Evolutionary conservation across 1,140 invertebrate genomes (phyloP), one percentile per base, ranked within the genome.

Genomic region (Carcinoscorpius rotundicauda): DNA sequence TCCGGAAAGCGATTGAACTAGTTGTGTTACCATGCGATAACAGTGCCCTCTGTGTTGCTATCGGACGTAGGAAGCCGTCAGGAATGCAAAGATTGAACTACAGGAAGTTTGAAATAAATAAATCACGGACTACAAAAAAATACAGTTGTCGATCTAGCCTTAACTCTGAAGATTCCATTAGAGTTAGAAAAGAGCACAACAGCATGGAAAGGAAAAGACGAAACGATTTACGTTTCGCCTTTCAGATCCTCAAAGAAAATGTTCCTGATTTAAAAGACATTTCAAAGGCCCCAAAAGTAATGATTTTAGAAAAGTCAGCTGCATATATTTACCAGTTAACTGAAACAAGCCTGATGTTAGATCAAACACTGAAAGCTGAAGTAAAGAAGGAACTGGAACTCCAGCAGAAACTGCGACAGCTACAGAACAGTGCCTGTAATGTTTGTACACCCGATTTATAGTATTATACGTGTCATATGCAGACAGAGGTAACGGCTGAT

Each of bases 201-300:
- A 86, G 88, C 71, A 90, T 93, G 86, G 91, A 95, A 76, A 81
- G 91, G 9, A 85, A 89, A 75, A 81, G 91, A 64, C 83, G 91
- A 65, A 87, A 92, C 70, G 88, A 91, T 63, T 81, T 93, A 57
- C 86, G 89, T 29, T 64, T 6, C 72, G 81, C 86, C 5, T 93
- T 93, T 74, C 88, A 91, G 64, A 82, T 85, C 52, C 81, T 94
- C 48, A 84, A 89, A 68, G 79, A 82, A 49, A 80, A 87, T 56
- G 86, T 95, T 51, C 91, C 91, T 1, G 83, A 84, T 6, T 82
- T 93, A 4, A 77, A 81, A 66, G 82, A 84, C 66, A 87, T 88
- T 72, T 86, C 89, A 69, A 84, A 87, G 60, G 87, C 89, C 2
- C 84, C 91, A 8, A 94, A 93, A 78, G 89, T 94, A 4, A 82